These are phyloP conservation scores for Andrena trimmerana DNA, from an alignment of 2,888 invertebrate genomes.

Conservation along the genomic window DNA sequence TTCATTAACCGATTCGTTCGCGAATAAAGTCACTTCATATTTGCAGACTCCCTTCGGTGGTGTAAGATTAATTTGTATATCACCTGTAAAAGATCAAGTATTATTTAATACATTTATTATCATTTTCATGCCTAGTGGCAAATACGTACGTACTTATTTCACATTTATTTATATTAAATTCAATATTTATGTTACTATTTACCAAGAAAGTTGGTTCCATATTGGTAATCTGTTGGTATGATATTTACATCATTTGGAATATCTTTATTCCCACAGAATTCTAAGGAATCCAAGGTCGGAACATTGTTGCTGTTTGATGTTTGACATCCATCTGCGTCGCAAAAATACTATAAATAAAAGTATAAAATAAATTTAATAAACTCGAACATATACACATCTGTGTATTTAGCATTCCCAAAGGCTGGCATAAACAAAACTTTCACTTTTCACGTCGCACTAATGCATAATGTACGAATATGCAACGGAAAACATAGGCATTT, in stretches of 20 bases:
- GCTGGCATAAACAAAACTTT: too few species aligned
- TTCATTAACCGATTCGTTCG: constrained; percentile 25
- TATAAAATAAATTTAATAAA: neutral
- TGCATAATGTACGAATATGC: neutral
- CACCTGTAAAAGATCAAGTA: constrained; percentile 17
- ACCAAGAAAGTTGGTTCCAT: constrained; percentile 17
- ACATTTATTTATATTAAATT: neutral
- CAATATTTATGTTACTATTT: constrained; percentile 20
- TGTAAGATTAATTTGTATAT: constrained; percentile 16
- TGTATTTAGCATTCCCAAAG: neutral
- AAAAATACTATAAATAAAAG: constrained; percentile 25
- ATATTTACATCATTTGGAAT: constrained; percentile 24
- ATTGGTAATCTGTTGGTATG: neutral
- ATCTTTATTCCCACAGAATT: constrained; percentile 13
- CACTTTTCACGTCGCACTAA: neutral
- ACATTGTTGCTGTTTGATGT: neutral
- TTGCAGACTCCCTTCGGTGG: constrained; percentile 13
- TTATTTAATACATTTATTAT: neutral
- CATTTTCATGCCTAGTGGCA: neutral
- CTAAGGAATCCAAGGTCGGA: neutral
- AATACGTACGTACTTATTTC: neutral
- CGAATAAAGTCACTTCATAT: constrained; percentile 9
- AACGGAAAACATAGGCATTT: neutral
- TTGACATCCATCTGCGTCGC: constrained; percentile 10
- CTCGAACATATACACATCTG: neutral